phyloP scores from a whole-genome alignment of 2,888 invertebrate genomes.

The Cosmia trapezina region DNA sequence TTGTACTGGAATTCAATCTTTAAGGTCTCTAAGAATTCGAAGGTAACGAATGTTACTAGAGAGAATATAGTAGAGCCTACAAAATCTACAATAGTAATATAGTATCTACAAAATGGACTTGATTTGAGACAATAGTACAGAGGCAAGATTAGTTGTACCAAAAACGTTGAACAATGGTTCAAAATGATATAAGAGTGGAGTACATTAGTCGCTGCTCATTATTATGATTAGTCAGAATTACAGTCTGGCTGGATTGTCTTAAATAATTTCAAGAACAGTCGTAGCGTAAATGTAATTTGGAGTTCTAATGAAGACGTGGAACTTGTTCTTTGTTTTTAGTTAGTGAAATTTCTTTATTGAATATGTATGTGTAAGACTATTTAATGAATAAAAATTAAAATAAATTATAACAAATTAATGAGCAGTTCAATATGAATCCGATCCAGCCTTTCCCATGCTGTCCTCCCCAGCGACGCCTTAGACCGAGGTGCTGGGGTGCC shows the following conservation, averaged over 20 bases:
- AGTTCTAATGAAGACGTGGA: background rate
- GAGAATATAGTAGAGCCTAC: no score
- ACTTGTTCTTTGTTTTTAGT: background rate
- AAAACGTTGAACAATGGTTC: constrained; percentile 29
- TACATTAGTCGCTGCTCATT: constrained; percentile 12
- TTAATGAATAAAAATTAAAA: no score
- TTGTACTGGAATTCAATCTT: background rate
- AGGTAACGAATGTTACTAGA: background rate
- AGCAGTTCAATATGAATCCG: no score
- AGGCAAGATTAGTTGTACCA: constrained; percentile 10
- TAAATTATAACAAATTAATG: no score
- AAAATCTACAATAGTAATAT: no score
- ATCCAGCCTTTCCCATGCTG: no score
- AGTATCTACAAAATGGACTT: background rate
- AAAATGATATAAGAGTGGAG: constrained; percentile 8
- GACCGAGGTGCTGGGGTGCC: no score
- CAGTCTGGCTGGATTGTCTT: background rate
- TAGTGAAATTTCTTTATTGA: no score
- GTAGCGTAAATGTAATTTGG: background rate
- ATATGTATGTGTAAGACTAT: no score
- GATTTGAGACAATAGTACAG: constrained; percentile 4
- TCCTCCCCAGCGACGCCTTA: no score
- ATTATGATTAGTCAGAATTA: constrained; percentile 16
- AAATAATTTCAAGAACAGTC: constrained; percentile 14
- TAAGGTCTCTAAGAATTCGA: background rate